A percentile compares a stretch with the other conserved stretches of the same genome.
Evolutionary conservation across 2,113 vertebrate genomes (phyloP).

Genomic region (Clarias magur): DNA sequence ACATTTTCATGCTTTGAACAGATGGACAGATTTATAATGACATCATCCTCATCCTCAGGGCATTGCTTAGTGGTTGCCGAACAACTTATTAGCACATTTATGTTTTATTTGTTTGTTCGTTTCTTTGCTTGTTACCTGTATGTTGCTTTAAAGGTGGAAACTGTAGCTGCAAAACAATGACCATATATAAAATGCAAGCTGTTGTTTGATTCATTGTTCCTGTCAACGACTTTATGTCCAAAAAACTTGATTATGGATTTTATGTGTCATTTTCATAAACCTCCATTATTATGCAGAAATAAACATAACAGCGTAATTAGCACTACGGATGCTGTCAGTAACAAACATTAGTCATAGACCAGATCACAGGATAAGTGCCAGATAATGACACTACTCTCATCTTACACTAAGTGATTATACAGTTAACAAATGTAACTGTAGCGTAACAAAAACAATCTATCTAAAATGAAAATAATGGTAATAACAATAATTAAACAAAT

Average conservation of each 20-base stretch:
- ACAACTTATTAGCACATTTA: neutral
- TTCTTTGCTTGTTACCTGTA: neutral
- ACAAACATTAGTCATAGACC: slow-evolving; percentile 33
- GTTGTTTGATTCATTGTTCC: slow-evolving; percentile 33
- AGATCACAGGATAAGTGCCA: slow-evolving; percentile 21
- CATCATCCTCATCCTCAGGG: neutral
- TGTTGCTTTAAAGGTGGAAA: neutral
- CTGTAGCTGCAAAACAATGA: neutral
- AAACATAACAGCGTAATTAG: slow-evolving; percentile 27
- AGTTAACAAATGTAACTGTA: slow-evolving; percentile 15
- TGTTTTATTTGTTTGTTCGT: neutral
- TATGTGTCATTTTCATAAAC: slow-evolving; percentile 1
- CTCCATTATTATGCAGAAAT: slow-evolving; percentile 20
- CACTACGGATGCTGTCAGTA: slow-evolving; percentile 22
- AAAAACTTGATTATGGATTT: slow-evolving; percentile 15
- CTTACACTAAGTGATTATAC: slow-evolving; percentile 12
- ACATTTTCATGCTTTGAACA: slow-evolving; percentile 17
- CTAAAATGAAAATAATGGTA: neutral
- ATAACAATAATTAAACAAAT: neutral
- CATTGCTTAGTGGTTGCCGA: neutral
- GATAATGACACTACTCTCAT: slow-evolving; percentile 22
- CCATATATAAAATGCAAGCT: neutral
- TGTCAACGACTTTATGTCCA: neutral
- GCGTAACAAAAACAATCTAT: slow-evolving; percentile 19
- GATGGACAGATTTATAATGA: neutral